phyloP scores from a whole-genome alignment of 2,797 vertebrate genomes.

The Enteromius afrohamiltoni region DNA sequence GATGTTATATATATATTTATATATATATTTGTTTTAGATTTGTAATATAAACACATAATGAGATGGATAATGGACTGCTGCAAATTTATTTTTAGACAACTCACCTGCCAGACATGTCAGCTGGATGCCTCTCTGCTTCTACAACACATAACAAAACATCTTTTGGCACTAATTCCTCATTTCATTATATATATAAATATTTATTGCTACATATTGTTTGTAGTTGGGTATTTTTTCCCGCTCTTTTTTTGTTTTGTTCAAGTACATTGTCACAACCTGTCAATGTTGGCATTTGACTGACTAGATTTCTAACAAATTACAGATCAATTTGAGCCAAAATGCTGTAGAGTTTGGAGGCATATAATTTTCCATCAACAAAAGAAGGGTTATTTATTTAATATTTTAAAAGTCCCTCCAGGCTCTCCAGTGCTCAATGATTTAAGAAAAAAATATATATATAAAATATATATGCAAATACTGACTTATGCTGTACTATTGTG shows the following conservation, averaged over 20 bases:
- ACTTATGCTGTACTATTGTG: not conserved
- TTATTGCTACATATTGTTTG: not conserved
- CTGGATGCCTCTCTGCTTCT: constrained; percentile 68
- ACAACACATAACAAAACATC: constrained; percentile 29
- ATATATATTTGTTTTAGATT: not conserved
- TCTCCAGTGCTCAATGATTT: not conserved
- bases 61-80: not conserved
- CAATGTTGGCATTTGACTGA: not conserved
- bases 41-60: not conserved
- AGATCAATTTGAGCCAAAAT: not conserved
- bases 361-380: not conserved
- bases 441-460: too few relatives aligned
- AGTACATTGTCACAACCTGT: not conserved
- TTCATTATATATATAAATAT: too few relatives aligned
- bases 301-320: not conserved
- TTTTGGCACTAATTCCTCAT: not conserved
- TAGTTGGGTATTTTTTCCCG: not conserved
- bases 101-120: constrained; percentile 72
- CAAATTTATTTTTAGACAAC: constrained; percentile 41
- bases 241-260: not conserved
- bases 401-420: not conserved
- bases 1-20: not conserved
- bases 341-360: not conserved
- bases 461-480: not conserved
- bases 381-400: not conserved